Percentiles rank a stretch among this genome's conserved stretches.
These are phyloP conservation scores for Bolborhynchus lineola DNA, from an alignment of 2,113 vertebrate species.

Conservation along the genomic window DNA sequence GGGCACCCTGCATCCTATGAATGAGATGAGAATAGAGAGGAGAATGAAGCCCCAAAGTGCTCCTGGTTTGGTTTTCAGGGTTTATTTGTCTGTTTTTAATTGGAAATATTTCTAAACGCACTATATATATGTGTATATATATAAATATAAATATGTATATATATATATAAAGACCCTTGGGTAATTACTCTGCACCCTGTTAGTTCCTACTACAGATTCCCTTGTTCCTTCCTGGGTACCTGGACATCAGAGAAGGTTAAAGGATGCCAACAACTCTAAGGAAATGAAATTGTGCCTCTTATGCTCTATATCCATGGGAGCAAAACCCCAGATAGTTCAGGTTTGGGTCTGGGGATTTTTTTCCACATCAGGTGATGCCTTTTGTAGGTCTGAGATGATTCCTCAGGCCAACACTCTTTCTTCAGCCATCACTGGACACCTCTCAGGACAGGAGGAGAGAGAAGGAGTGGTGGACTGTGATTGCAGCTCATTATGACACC, in stretches of 20 bases:
- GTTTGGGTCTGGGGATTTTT: background rate
- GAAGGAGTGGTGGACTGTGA: background rate
- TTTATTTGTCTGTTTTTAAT: background rate
- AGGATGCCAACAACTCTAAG: background rate
- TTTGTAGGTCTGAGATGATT: background rate
- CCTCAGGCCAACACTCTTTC: fast-evolving
- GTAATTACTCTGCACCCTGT: background rate
- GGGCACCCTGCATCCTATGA: background rate
- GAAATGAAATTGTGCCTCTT: background rate
- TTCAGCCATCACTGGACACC: background rate
- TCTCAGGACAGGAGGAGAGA: fast-evolving
- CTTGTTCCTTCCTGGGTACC: background rate
- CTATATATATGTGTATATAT: background rate
- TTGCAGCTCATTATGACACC: background rate
- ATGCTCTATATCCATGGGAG: background rate
- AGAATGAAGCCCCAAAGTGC: background rate
- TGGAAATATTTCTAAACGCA: background rate
- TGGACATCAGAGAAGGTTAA: background rate
- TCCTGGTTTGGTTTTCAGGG: background rate
- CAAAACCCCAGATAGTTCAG: background rate
- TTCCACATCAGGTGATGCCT: background rate
- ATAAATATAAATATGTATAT: too few species aligned
- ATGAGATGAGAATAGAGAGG: background rate
- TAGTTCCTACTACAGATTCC: background rate
- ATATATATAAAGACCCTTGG: background rate